Percentiles rank a stretch among this genome's conserved stretches.
These are phyloP conservation scores for Xanthia togata DNA, from an alignment of 2,888 invertebrate genomes.

Conservation along the genomic window DNA sequence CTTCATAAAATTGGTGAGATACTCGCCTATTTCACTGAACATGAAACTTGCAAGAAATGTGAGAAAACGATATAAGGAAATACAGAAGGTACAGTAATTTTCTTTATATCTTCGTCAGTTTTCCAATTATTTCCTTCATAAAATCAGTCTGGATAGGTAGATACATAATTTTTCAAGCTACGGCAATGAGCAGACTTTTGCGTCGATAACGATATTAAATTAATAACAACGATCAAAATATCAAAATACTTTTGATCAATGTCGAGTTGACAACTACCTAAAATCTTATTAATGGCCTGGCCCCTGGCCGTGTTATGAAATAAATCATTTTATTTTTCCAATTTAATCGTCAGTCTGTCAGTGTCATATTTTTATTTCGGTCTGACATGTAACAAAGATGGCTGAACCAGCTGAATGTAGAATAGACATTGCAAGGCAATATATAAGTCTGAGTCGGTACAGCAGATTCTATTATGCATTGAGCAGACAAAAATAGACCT, in stretches of 20 bases:
- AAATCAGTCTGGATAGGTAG: neutral
- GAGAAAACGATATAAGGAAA: conserved; percentile 15
- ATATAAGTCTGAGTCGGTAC: neutral
- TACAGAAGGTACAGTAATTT: neutral
- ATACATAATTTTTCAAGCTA: no score
- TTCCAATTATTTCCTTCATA: neutral
- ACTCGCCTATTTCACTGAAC: conserved; percentile 45
- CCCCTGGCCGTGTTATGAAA: neutral
- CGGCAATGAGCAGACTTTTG: neutral
- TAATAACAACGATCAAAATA: neutral
- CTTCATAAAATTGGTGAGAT: conserved; percentile 56
- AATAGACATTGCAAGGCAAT: neutral
- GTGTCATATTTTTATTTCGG: neutral
- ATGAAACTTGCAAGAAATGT: conserved; percentile 43
- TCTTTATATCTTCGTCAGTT: neutral
- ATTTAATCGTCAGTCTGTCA: neutral
- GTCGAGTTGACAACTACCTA: neutral
- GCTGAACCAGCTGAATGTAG: neutral
- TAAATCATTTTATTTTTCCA: neutral
- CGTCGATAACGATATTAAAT: neutral
- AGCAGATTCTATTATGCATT: neutral
- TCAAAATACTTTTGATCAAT: no score
- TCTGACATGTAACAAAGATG: neutral
- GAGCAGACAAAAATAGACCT: neutral
- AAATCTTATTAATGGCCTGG: neutral